Base-by-base conservation (phyloP, 2,113 vertebrate genomes). In the Oreochromis tanganicae region DNA sequence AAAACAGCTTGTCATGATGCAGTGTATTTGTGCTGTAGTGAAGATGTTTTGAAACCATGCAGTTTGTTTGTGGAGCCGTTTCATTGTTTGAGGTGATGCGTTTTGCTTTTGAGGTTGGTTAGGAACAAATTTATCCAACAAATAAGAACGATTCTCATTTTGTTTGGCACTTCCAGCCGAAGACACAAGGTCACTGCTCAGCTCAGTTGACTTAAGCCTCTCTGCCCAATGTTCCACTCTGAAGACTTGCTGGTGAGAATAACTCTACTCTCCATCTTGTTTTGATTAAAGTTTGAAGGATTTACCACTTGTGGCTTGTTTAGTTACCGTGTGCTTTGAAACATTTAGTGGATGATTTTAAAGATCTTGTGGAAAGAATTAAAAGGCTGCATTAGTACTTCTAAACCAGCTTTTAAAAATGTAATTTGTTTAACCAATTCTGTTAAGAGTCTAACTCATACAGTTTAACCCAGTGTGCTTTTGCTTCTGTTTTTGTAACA, bases 191-290 rank as follows among this genome's bases (percentile, higher is more conserved):
- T 38, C 34, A 41, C 84, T 32, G 57, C 86, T 86, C 79, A 75
- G 63, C 82, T 93, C 43, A 91, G 88, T 38, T 80, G 71, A 84
- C 66, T 89, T 85, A 84, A 93, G 88, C 85, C 59, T 88, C 87
- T 82, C 82, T 88, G 83, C 83, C 83, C 85, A 89, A 55, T 87
- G 90, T 92, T 92, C 85, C 91, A 91, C 85, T 90, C 75, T 87
- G 87, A 82, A 87, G 73, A 89, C 73, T 71, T 63, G 80, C 82
- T 85, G 66, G 36, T 81, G 81, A 88, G 32, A 84, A 88, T 17
- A 61, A 81, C 80, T 85, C 36, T n/a, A 56, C 54, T 85, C 80
- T 87, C 32, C 2, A 80, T 75, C 81, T 90, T n/a, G 85, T 87
- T 85, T 89, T 90, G 85, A 93, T 91, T 91, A 91, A 87, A 66